Conservation (phyloP, 2,797 vertebrate species). For the Microhierax caerulescens region DNA sequence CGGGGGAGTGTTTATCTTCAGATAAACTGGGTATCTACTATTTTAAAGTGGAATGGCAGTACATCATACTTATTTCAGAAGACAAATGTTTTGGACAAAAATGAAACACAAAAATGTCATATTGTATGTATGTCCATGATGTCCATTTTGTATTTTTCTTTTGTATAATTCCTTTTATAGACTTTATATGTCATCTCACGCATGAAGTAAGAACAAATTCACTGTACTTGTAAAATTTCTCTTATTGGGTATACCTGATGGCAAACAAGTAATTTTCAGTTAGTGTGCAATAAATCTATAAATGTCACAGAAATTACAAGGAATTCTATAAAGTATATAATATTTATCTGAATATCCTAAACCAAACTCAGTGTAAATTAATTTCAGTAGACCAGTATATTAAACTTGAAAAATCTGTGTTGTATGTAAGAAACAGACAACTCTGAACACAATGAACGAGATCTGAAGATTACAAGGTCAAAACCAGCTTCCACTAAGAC, state of each 20-base stretch:
- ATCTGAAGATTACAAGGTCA: not conserved
- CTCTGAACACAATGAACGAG: not conserved
- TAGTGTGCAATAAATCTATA: not conserved
- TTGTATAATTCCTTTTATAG: not conserved
- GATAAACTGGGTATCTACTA: not conserved
- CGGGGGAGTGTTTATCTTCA: not conserved
- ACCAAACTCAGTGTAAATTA: not conserved
- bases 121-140: not conserved
- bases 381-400: not conserved
- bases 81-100: not conserved
- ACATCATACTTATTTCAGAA: not conserved
- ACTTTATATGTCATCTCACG: not conserved
- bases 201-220: not conserved
- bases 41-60: not conserved
- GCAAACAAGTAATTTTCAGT: not conserved
- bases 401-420: not conserved
- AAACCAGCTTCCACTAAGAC: not conserved
- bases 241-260: not conserved
- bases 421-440: not conserved
- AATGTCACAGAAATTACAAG: not conserved
- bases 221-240: not conserved
- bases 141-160: not conserved
- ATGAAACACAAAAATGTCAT: not conserved
- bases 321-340: not conserved
- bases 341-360: not conserved